Conservation (phyloP, 2,113 vertebrate species). For the Oenanthe melanoleuca region DNA sequence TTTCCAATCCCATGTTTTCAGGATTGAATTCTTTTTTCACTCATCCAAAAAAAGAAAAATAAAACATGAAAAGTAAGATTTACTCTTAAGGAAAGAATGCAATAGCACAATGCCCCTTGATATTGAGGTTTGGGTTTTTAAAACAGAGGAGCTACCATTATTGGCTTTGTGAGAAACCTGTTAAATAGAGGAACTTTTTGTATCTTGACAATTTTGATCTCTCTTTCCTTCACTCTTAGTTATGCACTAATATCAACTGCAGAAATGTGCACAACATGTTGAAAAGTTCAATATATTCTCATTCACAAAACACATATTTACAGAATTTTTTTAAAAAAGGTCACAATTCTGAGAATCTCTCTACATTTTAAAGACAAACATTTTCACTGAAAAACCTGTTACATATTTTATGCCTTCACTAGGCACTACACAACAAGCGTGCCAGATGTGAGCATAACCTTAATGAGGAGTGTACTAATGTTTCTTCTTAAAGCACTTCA, state of each 20-base stretch:
- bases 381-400: not conserved
- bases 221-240: not conserved
- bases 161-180: not conserved
- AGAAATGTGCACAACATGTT: not conserved
- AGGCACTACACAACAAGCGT: not conserved
- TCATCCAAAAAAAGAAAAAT: not conserved
- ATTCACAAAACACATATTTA: not conserved
- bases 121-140: not conserved
- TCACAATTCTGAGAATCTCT: not conserved
- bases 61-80: not conserved
- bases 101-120: not conserved
- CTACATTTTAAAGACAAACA: not conserved
- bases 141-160: too few species aligned
- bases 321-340: not conserved
- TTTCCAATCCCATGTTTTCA: not conserved
- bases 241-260: not conserved
- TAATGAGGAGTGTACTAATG: not conserved
- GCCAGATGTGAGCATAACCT: not conserved
- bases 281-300: not conserved
- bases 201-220: not conserved
- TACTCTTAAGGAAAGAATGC: not conserved
- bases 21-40: not conserved
- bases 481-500: not conserved
- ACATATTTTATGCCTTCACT: not conserved
- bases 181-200: not conserved